Evolutionary conservation across 2,113 vertebrate genomes (phyloP).

Genomic region (Aix galericulata): DNA sequence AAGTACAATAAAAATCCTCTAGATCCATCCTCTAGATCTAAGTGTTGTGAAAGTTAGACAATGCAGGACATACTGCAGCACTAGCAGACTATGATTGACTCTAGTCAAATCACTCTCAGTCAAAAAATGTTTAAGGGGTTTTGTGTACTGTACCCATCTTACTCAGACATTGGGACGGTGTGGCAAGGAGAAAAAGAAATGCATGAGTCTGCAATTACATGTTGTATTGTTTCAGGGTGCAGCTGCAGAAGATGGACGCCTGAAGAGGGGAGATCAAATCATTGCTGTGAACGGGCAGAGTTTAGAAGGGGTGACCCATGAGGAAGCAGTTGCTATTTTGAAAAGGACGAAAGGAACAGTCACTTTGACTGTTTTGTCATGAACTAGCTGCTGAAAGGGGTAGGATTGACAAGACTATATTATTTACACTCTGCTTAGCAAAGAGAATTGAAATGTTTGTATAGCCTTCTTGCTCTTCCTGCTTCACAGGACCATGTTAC

Average conservation of each 20-base stretch:
- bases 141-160: neutral
- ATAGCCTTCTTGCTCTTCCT: neutral
- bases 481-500: neutral
- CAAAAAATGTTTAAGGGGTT: neutral
- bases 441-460: neutral
- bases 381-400: slow-evolving; percentile 22
- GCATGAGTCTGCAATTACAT: neutral
- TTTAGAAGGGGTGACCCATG: slow-evolving; percentile 94
- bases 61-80: neutral
- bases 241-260: slow-evolving; percentile 92
- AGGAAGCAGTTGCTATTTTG: slow-evolving; percentile 93
- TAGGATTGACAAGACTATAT: neutral
- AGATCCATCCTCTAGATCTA: neutral
- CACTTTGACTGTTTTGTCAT: slow-evolving; percentile 91
- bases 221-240: slow-evolving; percentile 85
- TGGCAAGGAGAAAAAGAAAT: neutral
- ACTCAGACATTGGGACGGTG: neutral
- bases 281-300: slow-evolving; percentile 95
- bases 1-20: neutral
- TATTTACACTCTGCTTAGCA: neutral
- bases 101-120: neutral
- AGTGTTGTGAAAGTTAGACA: neutral
- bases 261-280: slow-evolving; percentile 96
- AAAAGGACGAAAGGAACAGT: slow-evolving; percentile 95
- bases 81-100: neutral